Evolutionary conservation across 2,113 vertebrate species (phyloP), one percentile per base, ranked within the genome.

Genomic region (Candoia aspera): DNA sequence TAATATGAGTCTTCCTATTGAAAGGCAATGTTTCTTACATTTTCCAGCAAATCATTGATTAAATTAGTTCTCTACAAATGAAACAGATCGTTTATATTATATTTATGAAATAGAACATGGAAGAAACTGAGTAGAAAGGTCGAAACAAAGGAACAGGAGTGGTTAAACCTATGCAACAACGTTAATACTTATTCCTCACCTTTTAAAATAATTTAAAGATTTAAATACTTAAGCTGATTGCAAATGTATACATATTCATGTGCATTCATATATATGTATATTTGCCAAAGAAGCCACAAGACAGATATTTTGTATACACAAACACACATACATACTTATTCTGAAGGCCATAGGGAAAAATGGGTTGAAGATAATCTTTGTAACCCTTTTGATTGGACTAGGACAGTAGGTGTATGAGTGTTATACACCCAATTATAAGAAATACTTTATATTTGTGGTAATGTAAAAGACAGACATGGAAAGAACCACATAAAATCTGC

Each of bases 11-110:
- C 24, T 89, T 89, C 0, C 8, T 57, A 46, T 6, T 79, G 12
- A 0, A 6, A 53, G n/a, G 8, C 88, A 29, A 62, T 0, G 5
- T 0, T 94, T 46, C 73, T 0, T 0, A 54, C 10, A 68, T 90
- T 0, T 59, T 93, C 11, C 8, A 58, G 8, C 29, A 49, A 49
- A 87, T 84, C 53, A 73, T 26, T 62, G 19, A 57, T 88, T 79
- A 58, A 87, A 62, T 29, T 1, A 21, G 13, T n/a, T 59, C 23
- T 59, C 26, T 91, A 59, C 87, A 26, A 46, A 46, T 53, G 26
- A 33, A 58, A 46, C 83, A 58, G 79, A 60, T 91, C 59, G 57
- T 53, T 55, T 49, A 58, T 10, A 42, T 60, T 60, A 6, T 62
- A 19, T 53, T 86, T 91, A 33, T 79, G 29, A 87, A 87, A 92